Evolutionary conservation across 2,797 vertebrate species (phyloP).

Genomic region (Chromobotia macracanthus): DNA sequence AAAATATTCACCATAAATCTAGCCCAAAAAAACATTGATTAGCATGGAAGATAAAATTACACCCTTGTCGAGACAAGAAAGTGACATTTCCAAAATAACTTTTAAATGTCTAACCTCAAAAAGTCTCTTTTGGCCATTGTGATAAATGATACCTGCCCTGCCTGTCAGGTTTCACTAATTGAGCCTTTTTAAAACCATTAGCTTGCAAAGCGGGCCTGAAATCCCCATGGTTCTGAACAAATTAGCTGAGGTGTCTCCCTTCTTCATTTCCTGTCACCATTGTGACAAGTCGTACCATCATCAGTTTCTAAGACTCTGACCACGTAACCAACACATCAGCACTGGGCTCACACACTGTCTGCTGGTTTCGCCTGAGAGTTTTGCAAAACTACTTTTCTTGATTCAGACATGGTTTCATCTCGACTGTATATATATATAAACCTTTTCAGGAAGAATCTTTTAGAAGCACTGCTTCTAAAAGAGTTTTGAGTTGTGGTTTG

Average conservation of each 20-base stretch:
- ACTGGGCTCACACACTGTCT: neutral
- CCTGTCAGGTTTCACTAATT: conserved; percentile 71
- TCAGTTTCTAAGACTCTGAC: conserved; percentile 4
- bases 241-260: conserved; percentile 47
- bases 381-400: neutral
- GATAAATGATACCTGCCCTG: conserved; percentile 70
- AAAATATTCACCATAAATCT: conserved; percentile 9
- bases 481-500: neutral
- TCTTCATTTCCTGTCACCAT: conserved; percentile 39
- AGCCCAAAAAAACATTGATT: conserved; percentile 12
- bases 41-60: conserved; percentile 16
- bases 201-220: conserved; percentile 67
- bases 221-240: conserved; percentile 61
- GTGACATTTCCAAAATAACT: conserved; percentile 48
- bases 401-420: conserved; percentile 7
- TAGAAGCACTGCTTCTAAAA: neutral
- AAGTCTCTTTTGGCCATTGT: conserved; percentile 56
- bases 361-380: neutral
- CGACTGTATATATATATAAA: neutral
- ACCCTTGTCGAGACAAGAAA: conserved; percentile 25
- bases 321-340: neutral
- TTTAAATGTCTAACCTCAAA: conserved; percentile 60
- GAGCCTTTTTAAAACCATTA: conserved; percentile 69
- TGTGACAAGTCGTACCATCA: conserved; percentile 17
- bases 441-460: neutral